Evolutionary conservation across 1,140 invertebrate species (phyloP).

Genomic region (Trichogramma pretiosum): DNA sequence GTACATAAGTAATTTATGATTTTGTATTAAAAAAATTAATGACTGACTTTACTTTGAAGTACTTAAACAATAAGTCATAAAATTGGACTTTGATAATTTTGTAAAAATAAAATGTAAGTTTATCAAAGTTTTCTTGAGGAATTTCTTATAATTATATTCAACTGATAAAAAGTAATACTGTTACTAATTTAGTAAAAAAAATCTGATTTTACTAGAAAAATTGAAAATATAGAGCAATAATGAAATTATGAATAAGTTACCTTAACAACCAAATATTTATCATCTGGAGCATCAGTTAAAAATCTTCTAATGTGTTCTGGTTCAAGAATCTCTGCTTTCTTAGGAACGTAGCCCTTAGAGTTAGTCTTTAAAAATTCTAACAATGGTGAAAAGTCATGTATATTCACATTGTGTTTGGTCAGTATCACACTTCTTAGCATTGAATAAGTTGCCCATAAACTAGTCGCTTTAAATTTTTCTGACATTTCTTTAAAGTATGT

Average conservation of each 20-base stretch:
- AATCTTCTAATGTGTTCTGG: conserved; percentile 4
- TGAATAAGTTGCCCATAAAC: conserved; percentile 12
- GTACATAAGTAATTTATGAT: too few relatives aligned
- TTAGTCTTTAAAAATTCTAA: conserved; percentile 11
- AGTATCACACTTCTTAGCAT: conserved; percentile 16
- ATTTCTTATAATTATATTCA: too few relatives aligned
- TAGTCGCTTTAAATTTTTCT: conserved; percentile 6
- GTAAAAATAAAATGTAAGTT: too few relatives aligned
- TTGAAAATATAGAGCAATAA: too few relatives aligned
- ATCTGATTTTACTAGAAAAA: too few relatives aligned
- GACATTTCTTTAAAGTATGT: conserved; percentile 15
- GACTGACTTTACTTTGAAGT: too few relatives aligned
- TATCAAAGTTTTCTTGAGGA: too few relatives aligned
- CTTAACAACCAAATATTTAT: conserved; percentile 12
- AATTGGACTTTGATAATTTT: too few relatives aligned
- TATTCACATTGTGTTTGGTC: conserved; percentile 7
- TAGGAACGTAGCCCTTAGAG: conserved; percentile 11
- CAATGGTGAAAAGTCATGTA: conserved; percentile 6
- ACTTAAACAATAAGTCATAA: too few relatives aligned
- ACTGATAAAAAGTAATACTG: neutral
- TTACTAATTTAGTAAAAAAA: neutral
- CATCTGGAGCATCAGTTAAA: conserved; percentile 10
- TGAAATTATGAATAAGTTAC: too few relatives aligned
- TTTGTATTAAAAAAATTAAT: too few relatives aligned
- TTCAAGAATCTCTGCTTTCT: conserved; percentile 16